phyloP scores from a whole-genome alignment of 2,888 invertebrate genomes.

The Torymus auratus region DNA sequence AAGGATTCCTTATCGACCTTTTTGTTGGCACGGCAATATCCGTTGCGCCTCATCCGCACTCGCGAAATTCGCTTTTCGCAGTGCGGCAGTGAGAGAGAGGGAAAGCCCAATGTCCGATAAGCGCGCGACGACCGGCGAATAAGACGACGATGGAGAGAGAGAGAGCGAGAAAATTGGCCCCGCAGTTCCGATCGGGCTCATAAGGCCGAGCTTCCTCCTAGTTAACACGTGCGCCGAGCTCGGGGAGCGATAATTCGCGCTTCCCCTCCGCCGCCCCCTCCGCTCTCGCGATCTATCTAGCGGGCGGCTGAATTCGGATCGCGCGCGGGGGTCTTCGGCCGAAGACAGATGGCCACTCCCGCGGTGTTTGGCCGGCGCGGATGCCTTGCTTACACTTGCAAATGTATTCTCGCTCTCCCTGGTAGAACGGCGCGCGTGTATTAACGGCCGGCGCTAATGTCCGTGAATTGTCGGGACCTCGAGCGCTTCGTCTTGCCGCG shows the following conservation, averaged over 20 bases:
- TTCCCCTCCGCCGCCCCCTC: neutral
- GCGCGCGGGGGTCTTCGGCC: conserved; percentile 65
- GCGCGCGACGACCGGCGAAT: neutral
- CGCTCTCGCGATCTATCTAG: neutral
- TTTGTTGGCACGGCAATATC: conserved; percentile 45
- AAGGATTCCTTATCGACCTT: conserved; percentile 24
- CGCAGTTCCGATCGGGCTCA: conserved; percentile 34
- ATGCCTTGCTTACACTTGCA: conserved; percentile 69
- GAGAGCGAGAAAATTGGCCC: conserved; percentile 38
- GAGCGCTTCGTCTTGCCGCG: neutral
- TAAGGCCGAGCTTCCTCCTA: neutral
- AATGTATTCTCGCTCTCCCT: conserved; percentile 65
- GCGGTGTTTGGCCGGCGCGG: conserved; percentile 38
- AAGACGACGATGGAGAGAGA: conserved; percentile 6
- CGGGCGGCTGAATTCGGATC: conserved; percentile 54
- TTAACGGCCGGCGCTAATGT: conserved; percentile 62
- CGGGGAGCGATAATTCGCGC: conserved; percentile 16
- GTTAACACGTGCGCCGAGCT: no score
- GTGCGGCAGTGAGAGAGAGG: conserved; percentile 22
- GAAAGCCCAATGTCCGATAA: conserved; percentile 12
- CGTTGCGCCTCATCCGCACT: neutral
- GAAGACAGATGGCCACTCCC: conserved; percentile 10
- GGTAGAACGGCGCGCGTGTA: conserved; percentile 60
- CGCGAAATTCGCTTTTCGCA: conserved; percentile 34
- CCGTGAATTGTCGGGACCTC: conserved; percentile 25